Conservation (phyloP, 2,113 vertebrate genomes). For the Leucopsar rothschildi region DNA sequence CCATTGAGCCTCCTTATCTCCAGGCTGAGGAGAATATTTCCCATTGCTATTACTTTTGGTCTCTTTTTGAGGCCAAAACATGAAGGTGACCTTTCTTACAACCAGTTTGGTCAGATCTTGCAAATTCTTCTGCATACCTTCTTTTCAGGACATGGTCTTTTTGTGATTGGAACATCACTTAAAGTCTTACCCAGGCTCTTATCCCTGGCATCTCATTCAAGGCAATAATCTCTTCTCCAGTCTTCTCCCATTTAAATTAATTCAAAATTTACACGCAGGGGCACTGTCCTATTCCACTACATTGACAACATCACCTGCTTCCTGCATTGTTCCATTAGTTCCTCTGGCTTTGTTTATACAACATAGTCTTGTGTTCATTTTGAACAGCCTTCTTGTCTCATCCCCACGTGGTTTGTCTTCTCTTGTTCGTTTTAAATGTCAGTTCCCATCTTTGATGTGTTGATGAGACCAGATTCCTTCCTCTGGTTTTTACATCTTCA, state of each 20-base stretch:
- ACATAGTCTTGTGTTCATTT: not conserved
- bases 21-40: not conserved
- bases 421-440: not conserved
- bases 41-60: not conserved
- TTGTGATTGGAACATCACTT: not conserved
- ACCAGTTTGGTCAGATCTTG: not conserved
- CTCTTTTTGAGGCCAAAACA: not conserved
- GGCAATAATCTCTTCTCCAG: not conserved
- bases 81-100: not conserved
- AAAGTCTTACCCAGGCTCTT: not conserved
- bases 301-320: not conserved
- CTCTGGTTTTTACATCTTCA: slow-evolving; percentile 9
- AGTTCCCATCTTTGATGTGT: not conserved
- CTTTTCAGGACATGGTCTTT: not conserved
- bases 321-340: not conserved
- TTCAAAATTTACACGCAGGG: not conserved
- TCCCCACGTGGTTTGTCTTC: not conserved
- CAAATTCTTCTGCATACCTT: not conserved
- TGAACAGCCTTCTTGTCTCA: not conserved
- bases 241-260: not conserved
- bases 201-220: not conserved
- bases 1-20: not conserved
- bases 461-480: not conserved
- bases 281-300: not conserved
- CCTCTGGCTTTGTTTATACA: not conserved